Evolutionary conservation across 2,888 invertebrate genomes (phyloP).

Genomic region (Hyposoter dolosus): DNA sequence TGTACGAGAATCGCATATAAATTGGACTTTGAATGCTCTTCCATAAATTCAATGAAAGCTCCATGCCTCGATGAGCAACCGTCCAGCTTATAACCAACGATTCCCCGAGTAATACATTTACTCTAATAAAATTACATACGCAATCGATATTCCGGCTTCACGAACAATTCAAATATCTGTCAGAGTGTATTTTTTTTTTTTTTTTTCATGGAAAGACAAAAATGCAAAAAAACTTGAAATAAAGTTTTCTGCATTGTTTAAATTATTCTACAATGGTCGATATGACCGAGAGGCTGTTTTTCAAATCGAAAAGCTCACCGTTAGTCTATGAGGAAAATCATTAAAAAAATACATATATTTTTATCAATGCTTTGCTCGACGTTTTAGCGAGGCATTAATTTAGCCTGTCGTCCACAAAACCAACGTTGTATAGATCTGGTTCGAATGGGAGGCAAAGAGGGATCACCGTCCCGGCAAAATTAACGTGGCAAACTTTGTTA

Average conservation of each 20-base stretch:
- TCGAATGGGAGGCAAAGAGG: background rate
- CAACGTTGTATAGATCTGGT: constrained; percentile 5
- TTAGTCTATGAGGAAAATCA: background rate
- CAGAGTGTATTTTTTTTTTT: background rate
- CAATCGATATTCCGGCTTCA: background rate
- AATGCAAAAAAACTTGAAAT: background rate
- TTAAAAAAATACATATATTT: background rate
- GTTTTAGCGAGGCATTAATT: background rate
- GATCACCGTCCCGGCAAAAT: constrained; percentile 42
- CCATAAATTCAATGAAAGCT: constrained; percentile 8
- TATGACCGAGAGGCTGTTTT: background rate
- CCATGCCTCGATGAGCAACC: constrained; percentile 7
- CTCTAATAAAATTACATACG: background rate
- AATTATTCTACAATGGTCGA: background rate
- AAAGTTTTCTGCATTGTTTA: background rate
- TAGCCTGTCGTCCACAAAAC: constrained; percentile 6
- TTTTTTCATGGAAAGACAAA: background rate
- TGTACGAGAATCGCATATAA: constrained; percentile 16
- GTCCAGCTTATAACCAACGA: background rate
- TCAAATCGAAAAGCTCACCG: background rate
- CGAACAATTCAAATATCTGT: background rate
- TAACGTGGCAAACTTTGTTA: constrained; percentile 65
- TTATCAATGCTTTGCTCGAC: background rate
- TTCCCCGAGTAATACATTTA: background rate
- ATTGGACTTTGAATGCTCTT: constrained; percentile 8